Conservation (phyloP, 2,888 invertebrate species). For the Lordiphosa andalusiaca region DNA sequence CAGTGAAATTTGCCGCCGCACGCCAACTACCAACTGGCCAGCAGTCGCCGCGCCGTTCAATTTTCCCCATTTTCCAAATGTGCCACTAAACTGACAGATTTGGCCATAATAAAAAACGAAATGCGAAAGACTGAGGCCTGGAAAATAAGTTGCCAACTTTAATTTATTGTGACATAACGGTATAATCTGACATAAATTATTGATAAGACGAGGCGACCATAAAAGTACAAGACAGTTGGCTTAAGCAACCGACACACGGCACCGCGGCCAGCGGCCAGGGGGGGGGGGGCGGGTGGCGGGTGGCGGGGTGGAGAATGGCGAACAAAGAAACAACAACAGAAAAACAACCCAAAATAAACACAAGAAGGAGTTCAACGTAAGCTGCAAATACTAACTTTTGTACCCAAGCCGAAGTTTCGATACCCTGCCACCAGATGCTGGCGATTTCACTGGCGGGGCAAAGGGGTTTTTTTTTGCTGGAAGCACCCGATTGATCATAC, state of each 20-base stretch:
- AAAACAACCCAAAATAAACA: constrained; percentile 20
- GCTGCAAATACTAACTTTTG: constrained; percentile 4
- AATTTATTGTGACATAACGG: constrained; percentile 79
- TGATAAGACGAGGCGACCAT: constrained; percentile 75
- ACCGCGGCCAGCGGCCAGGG: neutral
- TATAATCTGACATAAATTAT: constrained; percentile 79
- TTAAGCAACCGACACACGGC: constrained; percentile 38
- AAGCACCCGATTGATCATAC: no score
- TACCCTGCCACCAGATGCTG: no score
- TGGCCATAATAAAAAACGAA: constrained; percentile 71
- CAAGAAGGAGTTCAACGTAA: constrained; percentile 17
- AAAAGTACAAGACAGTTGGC: constrained; percentile 74
- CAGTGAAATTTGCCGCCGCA: constrained; percentile 74
- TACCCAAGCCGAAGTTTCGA: no score
- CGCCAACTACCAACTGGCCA: constrained; percentile 30
- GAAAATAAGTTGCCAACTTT: constrained; percentile 77
- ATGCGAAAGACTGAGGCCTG: constrained; percentile 38
- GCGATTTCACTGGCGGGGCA: no score
- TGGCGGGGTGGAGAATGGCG: constrained; percentile 8
- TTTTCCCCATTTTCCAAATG: constrained; percentile 67
- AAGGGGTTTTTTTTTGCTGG: no score
- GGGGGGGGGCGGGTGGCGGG: no score
- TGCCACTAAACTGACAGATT: constrained; percentile 75
- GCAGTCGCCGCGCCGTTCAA: constrained; percentile 24
- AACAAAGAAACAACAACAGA: constrained; percentile 28